Evolutionary conservation across 1,140 invertebrate genomes (phyloP).

Genomic region (fruit fly (Drosophila melanogaster)): Release_6_plus_ISO1_MT NT_037436.4:4036001-4036500

Average conservation of each 20-base stretch:
- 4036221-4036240: conserved; percentile 71
- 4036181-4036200: conserved; percentile 81
- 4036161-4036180: conserved; percentile 77
- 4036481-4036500: conserved; percentile 65
- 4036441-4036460: conserved; percentile 66
- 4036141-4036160: conserved; percentile 74
- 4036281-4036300: conserved; percentile 41
- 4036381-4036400: conserved; percentile 52
- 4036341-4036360: conserved; percentile 78
- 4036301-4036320: conserved; percentile 60
- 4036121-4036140: conserved; percentile 72
- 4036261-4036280: conserved; percentile 54
- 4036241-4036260: conserved; percentile 64
- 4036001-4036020: conserved; percentile 20
- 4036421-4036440: conserved; percentile 71
- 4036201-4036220: conserved; percentile 61
- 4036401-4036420: conserved; percentile 77
- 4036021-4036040: conserved; percentile 9
- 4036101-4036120: conserved; percentile 50
- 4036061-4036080: neutral
- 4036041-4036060: no score
- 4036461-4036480: conserved; percentile 67
- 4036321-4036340: conserved; percentile 67
- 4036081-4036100: conserved; percentile 38
- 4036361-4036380: conserved; percentile 63